These are phyloP conservation scores for Erebia epiphron DNA, from an alignment of 2,888 invertebrate genomes.

Conservation along the genomic window DNA sequence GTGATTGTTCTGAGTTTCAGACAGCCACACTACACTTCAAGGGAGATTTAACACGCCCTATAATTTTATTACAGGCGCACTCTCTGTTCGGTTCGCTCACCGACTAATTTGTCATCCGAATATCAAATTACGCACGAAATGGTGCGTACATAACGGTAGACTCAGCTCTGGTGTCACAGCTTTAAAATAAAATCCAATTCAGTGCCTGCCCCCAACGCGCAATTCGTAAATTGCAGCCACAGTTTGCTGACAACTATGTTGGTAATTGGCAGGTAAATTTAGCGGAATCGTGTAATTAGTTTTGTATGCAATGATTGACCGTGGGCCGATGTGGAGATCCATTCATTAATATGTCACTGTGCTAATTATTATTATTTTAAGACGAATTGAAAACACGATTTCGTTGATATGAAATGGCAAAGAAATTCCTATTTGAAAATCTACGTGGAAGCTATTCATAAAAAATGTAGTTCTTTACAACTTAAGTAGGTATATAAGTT, in stretches of 20 bases:
- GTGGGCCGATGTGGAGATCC: slow-evolving; percentile 24
- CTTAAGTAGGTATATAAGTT: too few relatives aligned
- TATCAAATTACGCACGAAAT: slow-evolving; percentile 81
- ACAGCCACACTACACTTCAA: slow-evolving; percentile 29
- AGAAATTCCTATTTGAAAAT: too few relatives aligned
- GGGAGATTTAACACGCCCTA: slow-evolving; percentile 53
- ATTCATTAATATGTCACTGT: slow-evolving; percentile 5
- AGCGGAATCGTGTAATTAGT: slow-evolving; percentile 52
- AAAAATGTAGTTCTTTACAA: too few relatives aligned
- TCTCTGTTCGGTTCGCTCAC: slow-evolving; percentile 59
- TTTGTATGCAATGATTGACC: slow-evolving; percentile 45
- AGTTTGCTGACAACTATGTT: slow-evolving; percentile 54
- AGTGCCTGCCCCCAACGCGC: slow-evolving; percentile 57
- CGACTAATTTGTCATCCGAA: slow-evolving; percentile 80
- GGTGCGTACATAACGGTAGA: slow-evolving; percentile 76
- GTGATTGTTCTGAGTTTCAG: slow-evolving; percentile 8
- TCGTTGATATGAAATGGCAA: too few relatives aligned
- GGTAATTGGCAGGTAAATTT: slow-evolving; percentile 68
- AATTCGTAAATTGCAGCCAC: slow-evolving; percentile 58
- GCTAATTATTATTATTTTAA: neutral
- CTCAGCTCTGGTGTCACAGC: slow-evolving; percentile 63
- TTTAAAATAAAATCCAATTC: slow-evolving; percentile 77
- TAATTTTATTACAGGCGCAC: slow-evolving; percentile 63
- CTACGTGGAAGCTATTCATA: too few relatives aligned
- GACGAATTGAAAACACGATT: neutral